These are phyloP conservation scores for Fundulus diaphanus DNA, from an alignment of 2,797 vertebrate species.

Conservation along the genomic window DNA sequence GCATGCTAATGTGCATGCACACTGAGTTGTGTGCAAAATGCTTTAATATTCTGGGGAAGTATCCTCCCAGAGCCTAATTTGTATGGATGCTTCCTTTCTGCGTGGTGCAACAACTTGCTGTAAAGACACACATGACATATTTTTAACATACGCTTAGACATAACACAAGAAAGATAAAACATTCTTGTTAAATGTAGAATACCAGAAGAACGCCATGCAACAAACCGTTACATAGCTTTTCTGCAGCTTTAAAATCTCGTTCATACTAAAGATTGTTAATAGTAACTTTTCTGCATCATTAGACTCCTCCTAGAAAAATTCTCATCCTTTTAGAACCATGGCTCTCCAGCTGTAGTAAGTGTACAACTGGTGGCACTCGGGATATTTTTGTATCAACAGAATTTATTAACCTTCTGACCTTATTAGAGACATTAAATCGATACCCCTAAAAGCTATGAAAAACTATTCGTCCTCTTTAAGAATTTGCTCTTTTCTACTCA, in stretches of 20 bases:
- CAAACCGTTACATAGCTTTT: background rate
- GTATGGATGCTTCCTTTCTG: background rate
- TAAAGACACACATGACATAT: background rate
- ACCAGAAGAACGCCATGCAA: background rate
- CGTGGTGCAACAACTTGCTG: background rate
- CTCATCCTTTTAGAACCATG: background rate
- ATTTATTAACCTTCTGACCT: too few species aligned
- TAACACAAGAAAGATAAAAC: background rate
- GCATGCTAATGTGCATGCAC: slow-evolving; percentile 58
- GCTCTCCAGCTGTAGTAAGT: background rate
- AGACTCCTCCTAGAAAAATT: background rate
- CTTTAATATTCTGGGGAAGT: background rate
- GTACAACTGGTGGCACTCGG: background rate
- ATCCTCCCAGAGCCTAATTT: background rate
- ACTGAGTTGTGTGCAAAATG: background rate
- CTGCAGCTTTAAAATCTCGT: background rate
- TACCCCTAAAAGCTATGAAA: too few species aligned
- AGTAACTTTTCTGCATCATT: background rate
- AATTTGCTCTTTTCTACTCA: too few species aligned
- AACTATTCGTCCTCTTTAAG: too few species aligned
- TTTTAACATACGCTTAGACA: background rate
- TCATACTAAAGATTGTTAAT: background rate
- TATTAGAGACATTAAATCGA: too few species aligned
- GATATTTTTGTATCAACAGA: background rate
- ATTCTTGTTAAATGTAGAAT: background rate